Conservation (phyloP, 30 jellyfish, hydroid and myxozoan genomes). For the Hydractinia symbiolongicarpus region DNA sequence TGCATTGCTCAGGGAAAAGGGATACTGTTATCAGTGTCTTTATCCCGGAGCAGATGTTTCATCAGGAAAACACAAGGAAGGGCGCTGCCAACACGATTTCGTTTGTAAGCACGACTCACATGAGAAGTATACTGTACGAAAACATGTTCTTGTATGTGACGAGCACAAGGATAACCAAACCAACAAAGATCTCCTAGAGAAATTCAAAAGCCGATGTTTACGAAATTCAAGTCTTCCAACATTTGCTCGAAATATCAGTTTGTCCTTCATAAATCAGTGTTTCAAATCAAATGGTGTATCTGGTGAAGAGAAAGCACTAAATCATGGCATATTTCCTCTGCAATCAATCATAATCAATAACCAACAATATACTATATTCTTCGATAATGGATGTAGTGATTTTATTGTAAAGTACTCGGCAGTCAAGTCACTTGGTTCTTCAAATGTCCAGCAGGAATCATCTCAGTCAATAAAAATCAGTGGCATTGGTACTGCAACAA, state of each 20-base stretch:
- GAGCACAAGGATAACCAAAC: conserved; percentile 19
- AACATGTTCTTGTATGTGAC: conserved; percentile 33
- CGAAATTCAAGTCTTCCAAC: conserved; percentile 18
- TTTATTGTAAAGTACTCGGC: background rate
- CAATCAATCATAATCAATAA: background rate
- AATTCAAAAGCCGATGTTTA: conserved; percentile 3
- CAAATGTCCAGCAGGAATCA: background rate
- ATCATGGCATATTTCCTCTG: background rate
- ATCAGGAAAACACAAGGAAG: conserved; percentile 24
- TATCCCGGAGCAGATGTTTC: conserved; percentile 19
- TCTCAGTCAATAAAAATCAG: background rate
- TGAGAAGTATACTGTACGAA: conserved; percentile 4
- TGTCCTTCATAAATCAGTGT: background rate
- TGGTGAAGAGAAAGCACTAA: background rate
- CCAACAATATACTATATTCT: background rate
- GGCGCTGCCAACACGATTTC: conserved; percentile 14
- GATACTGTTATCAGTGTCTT: conserved; percentile 31
- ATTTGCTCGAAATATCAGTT: background rate
- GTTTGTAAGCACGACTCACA: conserved; percentile 25
- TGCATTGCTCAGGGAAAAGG: conserved; percentile 21
- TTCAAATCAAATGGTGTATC: background rate
- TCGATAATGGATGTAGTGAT: conserved; percentile 12
- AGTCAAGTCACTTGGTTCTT: background rate
- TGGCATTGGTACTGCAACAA: conserved; percentile 30
- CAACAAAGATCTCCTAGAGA: conserved; percentile 20